phyloP scores from a whole-genome alignment of 2,888 invertebrate species.

The Trilocha varians region DNA sequence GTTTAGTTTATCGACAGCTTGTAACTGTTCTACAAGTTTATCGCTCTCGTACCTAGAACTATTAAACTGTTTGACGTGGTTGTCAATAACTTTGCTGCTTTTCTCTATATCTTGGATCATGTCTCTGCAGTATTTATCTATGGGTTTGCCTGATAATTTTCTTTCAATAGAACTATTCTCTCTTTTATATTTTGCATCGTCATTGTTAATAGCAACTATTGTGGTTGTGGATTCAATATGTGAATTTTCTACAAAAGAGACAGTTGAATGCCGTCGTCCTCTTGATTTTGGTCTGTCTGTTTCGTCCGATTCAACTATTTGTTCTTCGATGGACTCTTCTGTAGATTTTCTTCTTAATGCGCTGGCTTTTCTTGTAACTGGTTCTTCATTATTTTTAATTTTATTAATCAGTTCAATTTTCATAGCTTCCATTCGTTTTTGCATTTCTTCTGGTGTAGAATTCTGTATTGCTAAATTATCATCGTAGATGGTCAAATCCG shows the following conservation, averaged over 20 bases:
- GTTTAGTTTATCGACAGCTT: slow-evolving; percentile 67
- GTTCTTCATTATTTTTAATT: slow-evolving; percentile 47
- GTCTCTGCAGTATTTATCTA: slow-evolving; percentile 60
- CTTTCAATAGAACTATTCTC: slow-evolving; percentile 35
- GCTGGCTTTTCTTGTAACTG: slow-evolving; percentile 40
- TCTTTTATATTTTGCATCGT: slow-evolving; percentile 24
- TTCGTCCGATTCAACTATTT: slow-evolving; percentile 29
- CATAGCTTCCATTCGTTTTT: slow-evolving; percentile 51
- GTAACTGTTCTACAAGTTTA: slow-evolving; percentile 59
- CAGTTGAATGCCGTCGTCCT: slow-evolving; percentile 45
- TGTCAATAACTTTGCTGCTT: slow-evolving; percentile 61
- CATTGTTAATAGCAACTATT: slow-evolving; percentile 28
- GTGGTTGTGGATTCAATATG: slow-evolving; percentile 29
- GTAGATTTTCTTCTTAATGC: slow-evolving; percentile 42
- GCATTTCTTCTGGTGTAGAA: slow-evolving; percentile 37
- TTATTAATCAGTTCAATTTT: slow-evolving; percentile 54
- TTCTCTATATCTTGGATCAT: slow-evolving; percentile 61
- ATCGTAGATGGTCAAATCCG: slow-evolving; percentile 55
- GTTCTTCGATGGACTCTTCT: slow-evolving; percentile 54
- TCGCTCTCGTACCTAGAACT: slow-evolving; percentile 59
- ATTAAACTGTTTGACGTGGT: slow-evolving; percentile 63
- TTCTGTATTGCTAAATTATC: slow-evolving; percentile 35
- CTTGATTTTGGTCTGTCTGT: slow-evolving; percentile 50
- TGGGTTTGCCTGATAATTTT: slow-evolving; percentile 37
- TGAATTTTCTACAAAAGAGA: slow-evolving; percentile 42